Evolutionary conservation across 2,113 vertebrate species (phyloP), one percentile per base, ranked within the genome.

Genomic region (Paradisaea rubra): DNA sequence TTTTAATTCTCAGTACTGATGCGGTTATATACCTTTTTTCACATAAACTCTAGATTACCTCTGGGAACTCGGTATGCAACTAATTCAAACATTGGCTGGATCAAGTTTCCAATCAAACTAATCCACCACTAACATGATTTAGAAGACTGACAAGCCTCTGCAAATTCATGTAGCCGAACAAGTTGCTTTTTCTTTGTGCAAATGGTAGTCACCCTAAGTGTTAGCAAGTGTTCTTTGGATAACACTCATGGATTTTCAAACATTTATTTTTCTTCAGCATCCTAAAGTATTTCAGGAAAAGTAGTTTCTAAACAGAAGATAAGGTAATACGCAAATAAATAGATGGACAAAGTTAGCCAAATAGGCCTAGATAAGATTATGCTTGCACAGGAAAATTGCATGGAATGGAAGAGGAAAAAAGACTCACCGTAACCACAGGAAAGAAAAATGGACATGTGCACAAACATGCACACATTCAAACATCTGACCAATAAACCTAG

Each of bases 61-160:
- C 65, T 84, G 78, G 64, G 84, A 94, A 65, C 65, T 87, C 79
- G 63, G 86, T 81, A 83, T 71, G 89, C 88, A 96, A 80, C 69
- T 94, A 96, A 92, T 72, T 88, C 95, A 97, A 95, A 96, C 70
- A 90, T 68, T 93, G 78, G 78, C 94, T 93, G 93, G 89, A 92
- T 96, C 91, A 61, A 64, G 57, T 95, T 95, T 95, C 94, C 88
- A 92, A 72, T 91, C 93, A 93, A 94, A 95, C 77, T 95, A 97
- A 97, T 95, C 95, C 92, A 86, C 93, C 71, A 92, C 86, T 96
- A 96, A 96, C 66, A 90, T 89, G 18, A 94, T 96, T 97, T 94
- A 95, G 84, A 95, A 96, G 91, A 94, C 64, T 91, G 95, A 86
- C 81, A 91, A 94, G 81, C 93, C 86, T 70, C 8, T 83, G 80